Percentiles rank a stretch among this genome's conserved stretches.
phyloP scores from a whole-genome alignment of 2,113 vertebrate genomes.

The Actinemys pallida region DNA sequence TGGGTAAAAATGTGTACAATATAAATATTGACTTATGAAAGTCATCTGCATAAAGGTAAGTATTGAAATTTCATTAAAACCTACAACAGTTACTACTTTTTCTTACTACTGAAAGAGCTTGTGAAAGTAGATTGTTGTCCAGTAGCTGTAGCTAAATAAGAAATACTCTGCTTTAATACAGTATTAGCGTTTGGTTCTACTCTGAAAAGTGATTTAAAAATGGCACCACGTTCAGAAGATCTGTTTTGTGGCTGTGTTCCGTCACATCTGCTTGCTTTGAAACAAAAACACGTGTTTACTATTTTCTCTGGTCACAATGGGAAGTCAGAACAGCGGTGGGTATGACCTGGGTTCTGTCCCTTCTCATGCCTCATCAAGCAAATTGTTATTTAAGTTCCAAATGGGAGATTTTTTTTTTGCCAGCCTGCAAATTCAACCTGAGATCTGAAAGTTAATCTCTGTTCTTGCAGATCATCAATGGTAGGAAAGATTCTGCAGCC shows the following conservation, averaged over 20 bases:
- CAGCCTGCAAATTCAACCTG: neutral
- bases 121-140: neutral
- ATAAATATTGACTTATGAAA: neutral
- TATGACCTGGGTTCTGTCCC: fast-evolving
- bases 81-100: neutral
- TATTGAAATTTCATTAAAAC: neutral
- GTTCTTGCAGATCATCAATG: neutral
- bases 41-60: neutral
- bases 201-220: neutral
- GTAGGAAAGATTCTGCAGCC: neutral
- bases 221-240: neutral
- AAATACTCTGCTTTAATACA: neutral
- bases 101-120: neutral
- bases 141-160: neutral
- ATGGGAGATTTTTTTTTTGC: neutral
- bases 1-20: neutral
- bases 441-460: neutral
- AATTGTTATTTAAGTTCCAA: neutral
- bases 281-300: neutral
- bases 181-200: neutral
- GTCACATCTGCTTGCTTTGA: neutral
- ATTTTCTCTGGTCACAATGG: neutral
- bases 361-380: neutral
- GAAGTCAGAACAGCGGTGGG: neutral
- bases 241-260: neutral